These are phyloP conservation scores for Orchestia grillus DNA, from an alignment of 1,140 invertebrate species.

Conservation along the genomic window DNA sequence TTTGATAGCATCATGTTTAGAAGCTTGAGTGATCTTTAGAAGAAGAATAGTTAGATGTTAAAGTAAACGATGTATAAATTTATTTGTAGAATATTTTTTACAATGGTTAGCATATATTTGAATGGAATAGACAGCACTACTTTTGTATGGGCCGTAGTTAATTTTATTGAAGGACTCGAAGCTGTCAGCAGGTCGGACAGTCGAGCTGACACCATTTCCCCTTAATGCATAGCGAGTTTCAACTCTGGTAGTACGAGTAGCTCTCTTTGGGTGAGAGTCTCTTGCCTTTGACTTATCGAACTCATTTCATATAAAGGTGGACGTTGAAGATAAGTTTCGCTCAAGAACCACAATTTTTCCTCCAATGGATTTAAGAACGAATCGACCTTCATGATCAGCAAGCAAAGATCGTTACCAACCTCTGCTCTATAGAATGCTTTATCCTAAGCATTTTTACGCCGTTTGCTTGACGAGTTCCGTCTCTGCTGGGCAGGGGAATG, in stretches of 20 bases:
- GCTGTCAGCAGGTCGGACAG: neutral
- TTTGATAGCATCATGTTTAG: neutral
- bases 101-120: conserved; percentile 39
- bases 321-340: neutral
- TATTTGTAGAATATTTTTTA: conserved; percentile 46
- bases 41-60: conserved; percentile 30
- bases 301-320: neutral
- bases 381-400: neutral
- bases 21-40: neutral
- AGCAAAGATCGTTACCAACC: neutral
- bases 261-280: neutral
- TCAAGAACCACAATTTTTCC: neutral
- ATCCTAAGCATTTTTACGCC: neutral
- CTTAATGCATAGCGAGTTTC: neutral
- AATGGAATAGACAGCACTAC: conserved; percentile 32
- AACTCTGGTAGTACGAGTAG: neutral
- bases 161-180: neutral
- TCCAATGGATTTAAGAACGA: neutral
- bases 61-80: conserved; percentile 37
- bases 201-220: neutral
- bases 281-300: neutral
- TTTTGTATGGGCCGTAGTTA: conserved; percentile 28
- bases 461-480: neutral
- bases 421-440: neutral
- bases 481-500: neutral